Base-by-base conservation (phyloP, 2,113 vertebrate species). In the Aegypius monachus region DNA sequence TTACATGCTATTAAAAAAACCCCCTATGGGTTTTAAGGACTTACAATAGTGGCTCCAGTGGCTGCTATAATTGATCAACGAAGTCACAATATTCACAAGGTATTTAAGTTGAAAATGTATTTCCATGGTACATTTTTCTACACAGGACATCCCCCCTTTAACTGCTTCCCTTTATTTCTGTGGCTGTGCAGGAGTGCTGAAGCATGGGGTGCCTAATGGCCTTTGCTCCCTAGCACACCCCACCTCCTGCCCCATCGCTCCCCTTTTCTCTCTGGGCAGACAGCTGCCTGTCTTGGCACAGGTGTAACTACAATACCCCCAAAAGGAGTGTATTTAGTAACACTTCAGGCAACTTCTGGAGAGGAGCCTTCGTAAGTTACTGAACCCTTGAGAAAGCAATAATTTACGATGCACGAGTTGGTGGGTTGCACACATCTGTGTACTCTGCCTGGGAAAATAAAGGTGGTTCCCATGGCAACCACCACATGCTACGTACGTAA, bases 391-490 rank as follows among this genome's bases (percentile, higher is more conserved):
- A 97, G 96, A 93, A 97, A 97, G 85, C 95, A 86, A 21, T 95
- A 78, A 96, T 97, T 97, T 96, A 81, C 96, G 80, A 61, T 40
- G 95, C 88, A 92, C 36, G 92, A 71, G 90, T 97, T 97, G 97
- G 96, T 90, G 95, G 94, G 96, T 86, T 97, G 93, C 91, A 72
- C 80, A 79, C 94, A 94, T 97, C 97, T 92, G 78, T 94, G 94
- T 93, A 68, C 93, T 92, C 86, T 95, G 87, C 94, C 97, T 96
- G 96, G 95, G 96, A 96, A 97, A 97, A 96, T 80, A 88, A 96
- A 97, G 92, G 95, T 86, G 95, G 96, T 98, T 98, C 86, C 98
- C 97, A 87, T 95, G 96, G 96, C 97, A 98, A 96, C 96, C 59
- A 31, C 94, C 93, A 96, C 95, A 90, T 48, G 92, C 63, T 36